Evolutionary conservation across 2,113 vertebrate species (phyloP), one percentile per base, ranked within the genome.

Genomic region (Periophthalmus modestus): DNA sequence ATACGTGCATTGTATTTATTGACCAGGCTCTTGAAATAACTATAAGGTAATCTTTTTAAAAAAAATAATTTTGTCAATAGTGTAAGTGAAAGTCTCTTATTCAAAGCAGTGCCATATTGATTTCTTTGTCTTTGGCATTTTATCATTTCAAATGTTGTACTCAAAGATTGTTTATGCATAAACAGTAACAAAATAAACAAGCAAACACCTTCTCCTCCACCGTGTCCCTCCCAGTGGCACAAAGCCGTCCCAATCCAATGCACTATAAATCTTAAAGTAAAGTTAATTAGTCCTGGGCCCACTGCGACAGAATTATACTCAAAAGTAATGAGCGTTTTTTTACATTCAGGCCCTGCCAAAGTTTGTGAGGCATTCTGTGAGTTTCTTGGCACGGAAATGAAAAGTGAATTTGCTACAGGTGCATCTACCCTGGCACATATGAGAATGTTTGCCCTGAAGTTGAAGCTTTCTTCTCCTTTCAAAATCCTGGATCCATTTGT

Each of bases 401-500:
- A 18, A 36, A 62, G 47, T 16, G 48, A 23, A 73, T 58, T 48
- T 71, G 59, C 15, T 43, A 33, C 19, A 33, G 23, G 3, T 66
- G 21, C 47, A 63, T 57, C 57, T 9, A 69, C 7, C 2, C 15
- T 67, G 67, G 63, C 50, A 47, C 33, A 58, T 46, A n/a, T 46
- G 4, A 15, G 19, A 4, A 14, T 54, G 39, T 58, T 52, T 77
- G 21, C 19, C 34, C 28, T 24, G 6, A 21, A 10, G 61, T 39
- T 34, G 24, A 69, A 24, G 24, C 66, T 46, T 47, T 73, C 54
- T n/a, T 65, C 11, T 65, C 34, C 13, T 59, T 11, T 59, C 13
- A 59, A 52, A 23, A 50, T 66, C 58, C n/a, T 52, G 55, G 50
- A 73, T 63, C 61, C 36, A 77, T 65, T 33, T 21, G 23, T 58